Base-by-base conservation (phyloP, 2,113 vertebrate species). In the Tricholaema leucomelas region DNA sequence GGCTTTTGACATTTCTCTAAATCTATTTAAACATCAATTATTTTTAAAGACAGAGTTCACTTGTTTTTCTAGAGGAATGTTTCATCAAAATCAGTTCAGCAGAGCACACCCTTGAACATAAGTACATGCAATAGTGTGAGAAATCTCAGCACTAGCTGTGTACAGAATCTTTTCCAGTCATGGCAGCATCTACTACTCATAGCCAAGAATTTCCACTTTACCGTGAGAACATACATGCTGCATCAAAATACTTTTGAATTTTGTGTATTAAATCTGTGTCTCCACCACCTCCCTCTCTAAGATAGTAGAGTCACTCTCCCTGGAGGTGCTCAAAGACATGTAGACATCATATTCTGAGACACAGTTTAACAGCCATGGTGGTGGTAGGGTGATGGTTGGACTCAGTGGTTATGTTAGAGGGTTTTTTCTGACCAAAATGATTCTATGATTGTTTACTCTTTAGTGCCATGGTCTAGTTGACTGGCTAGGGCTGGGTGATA, bases 171-270 rank as follows among this genome's bases (percentile, higher is more conserved):
- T 9, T 76, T 65, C 28, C 35, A 56, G 17, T 35, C 27, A 28
- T 2, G 80, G 30, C 46, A 60, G 8, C 3, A 4, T 25, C 46
- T 70, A 4, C 35, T 63, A 8, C 27, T 78, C 16, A 6, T 8
- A 16, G 74, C 11, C 14, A 31, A 42, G 58, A 69, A 72, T 58
- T 72, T 72, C 27, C 20, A 31, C 27, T 54, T 71, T 12, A 63
- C 66, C 1, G 2, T 74, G 8, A 60, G 54, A 71, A 36, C 23
- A 54, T 2, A 17, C 0, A 2, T 31, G 31, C 27, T 64, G 10
- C 8, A 18, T 48, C n/a, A 56, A 74, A 91, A 10, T 19, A 14
- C 31, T 42, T 17, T 14, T 6, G 19, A 24, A 4, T 36, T 85
- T 50, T 2, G 0, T 4, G 6, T 33, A 13, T 35, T 65, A 19